These are phyloP conservation scores for Chrysogorgia sp. DNA, from an alignment of 92 coral and sea anemone species.

Conservation along the genomic window DNA sequence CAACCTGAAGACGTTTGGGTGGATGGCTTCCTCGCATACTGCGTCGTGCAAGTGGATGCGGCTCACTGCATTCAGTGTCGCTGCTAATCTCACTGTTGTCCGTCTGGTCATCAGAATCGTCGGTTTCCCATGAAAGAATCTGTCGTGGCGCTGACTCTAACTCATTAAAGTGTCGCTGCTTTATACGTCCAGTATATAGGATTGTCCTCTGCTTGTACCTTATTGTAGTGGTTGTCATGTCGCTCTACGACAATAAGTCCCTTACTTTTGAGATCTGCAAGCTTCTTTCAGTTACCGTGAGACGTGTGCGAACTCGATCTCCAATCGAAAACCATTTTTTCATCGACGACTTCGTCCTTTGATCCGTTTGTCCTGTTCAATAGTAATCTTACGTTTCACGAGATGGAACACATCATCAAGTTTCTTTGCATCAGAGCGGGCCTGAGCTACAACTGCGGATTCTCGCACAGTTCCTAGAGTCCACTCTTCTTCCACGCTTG, in stretches of 20 bases:
- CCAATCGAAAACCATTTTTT: slow-evolving; percentile 7
- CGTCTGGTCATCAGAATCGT: background rate
- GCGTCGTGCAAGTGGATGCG: slow-evolving; percentile 25
- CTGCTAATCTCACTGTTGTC: background rate
- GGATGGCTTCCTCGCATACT: background rate
- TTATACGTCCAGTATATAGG: background rate
- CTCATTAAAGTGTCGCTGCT: too few relatives aligned
- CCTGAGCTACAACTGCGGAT: too few relatives aligned
- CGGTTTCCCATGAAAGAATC: slow-evolving; percentile 11
- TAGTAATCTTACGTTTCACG: slow-evolving; percentile 6
- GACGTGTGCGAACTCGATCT: slow-evolving; percentile 32
- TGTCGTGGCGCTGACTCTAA: slow-evolving; percentile 26
- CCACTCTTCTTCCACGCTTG: background rate
- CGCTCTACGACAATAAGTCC: slow-evolving; percentile 16
- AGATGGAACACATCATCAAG: too few relatives aligned
- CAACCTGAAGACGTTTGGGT: slow-evolving; percentile 34
- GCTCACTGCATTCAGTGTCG: background rate
- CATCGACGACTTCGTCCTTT: slow-evolving; percentile 2
- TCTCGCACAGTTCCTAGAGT: too few relatives aligned
- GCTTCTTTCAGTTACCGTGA: too few relatives aligned
- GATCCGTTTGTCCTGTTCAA: slow-evolving; percentile 12
- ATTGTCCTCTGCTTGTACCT: slow-evolving; percentile 11
- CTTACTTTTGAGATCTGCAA: slow-evolving; percentile 25
- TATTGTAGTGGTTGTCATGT: slow-evolving; percentile 20
- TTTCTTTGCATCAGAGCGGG: too few relatives aligned